Conservation (phyloP, 2,797 vertebrate genomes). For the Sebastes melanostomus region DNA sequence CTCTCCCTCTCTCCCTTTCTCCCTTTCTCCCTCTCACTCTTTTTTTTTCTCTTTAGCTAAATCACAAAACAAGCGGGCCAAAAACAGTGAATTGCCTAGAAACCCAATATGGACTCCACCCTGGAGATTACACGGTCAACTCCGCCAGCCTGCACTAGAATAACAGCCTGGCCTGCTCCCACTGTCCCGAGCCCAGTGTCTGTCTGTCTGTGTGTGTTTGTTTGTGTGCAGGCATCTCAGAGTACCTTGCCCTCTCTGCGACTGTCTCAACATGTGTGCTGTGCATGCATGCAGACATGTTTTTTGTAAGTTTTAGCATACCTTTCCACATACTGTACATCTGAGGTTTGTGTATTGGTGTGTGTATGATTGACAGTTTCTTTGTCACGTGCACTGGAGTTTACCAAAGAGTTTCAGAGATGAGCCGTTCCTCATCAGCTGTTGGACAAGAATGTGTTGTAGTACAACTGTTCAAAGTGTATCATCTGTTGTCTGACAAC, state of each 20-base stretch:
- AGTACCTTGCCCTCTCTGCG: background rate
- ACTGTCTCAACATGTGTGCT: background rate
- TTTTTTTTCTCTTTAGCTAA: slow-evolving; percentile 60
- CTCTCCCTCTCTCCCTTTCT: slow-evolving; percentile 32
- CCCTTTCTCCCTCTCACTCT: slow-evolving; percentile 39
- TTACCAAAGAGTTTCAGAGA: slow-evolving; percentile 19
- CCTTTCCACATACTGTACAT: background rate
- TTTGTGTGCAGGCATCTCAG: slow-evolving; percentile 13
- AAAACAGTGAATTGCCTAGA: slow-evolving; percentile 75
- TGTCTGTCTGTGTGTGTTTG: slow-evolving; percentile 20
- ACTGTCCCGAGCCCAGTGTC: slow-evolving; percentile 52
- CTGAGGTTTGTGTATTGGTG: background rate
- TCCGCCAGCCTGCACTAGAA: slow-evolving; percentile 78
- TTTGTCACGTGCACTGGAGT: background rate
- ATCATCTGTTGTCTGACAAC: slow-evolving; percentile 22
- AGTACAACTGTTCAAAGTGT: background rate
- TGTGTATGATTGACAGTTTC: background rate
- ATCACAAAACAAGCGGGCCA: slow-evolving; percentile 73
- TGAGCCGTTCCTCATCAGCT: slow-evolving; percentile 26
- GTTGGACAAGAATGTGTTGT: slow-evolving; percentile 38
- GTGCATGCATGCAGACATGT: background rate
- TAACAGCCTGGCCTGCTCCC: slow-evolving; percentile 74
- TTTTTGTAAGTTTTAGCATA: background rate
- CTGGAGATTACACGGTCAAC: slow-evolving; percentile 81
- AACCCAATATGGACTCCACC: slow-evolving; percentile 84